Evolutionary conservation across 2,888 invertebrate genomes (phyloP).

Genomic region (Graphium colonna): DNA sequence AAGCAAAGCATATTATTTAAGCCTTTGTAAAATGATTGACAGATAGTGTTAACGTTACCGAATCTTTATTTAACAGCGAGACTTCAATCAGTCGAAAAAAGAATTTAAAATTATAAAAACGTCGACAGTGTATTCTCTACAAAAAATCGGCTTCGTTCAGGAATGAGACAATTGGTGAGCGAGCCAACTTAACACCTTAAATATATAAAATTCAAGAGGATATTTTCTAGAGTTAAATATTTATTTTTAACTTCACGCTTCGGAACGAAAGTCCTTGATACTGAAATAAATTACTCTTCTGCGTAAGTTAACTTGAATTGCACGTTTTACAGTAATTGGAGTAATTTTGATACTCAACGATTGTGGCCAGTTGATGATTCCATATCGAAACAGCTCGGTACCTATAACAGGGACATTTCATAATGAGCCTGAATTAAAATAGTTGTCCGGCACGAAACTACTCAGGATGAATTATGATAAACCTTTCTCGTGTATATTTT

Average conservation of each 20-base stretch:
- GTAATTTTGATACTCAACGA: not conserved
- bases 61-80: too few species aligned
- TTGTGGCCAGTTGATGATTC: not conserved
- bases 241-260: not conserved
- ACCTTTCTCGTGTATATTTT: too few species aligned
- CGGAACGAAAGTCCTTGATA: not conserved
- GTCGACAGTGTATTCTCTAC: too few species aligned
- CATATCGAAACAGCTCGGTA: slow-evolving; percentile 1
- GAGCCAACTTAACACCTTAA: not conserved
- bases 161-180: too few species aligned
- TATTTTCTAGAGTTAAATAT: not conserved
- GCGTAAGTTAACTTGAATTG: not conserved
- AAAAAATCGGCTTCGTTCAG: too few species aligned
- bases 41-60: too few species aligned
- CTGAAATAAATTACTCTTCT: too few species aligned
- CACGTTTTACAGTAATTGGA: not conserved
- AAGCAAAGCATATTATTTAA: too few species aligned
- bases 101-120: too few species aligned
- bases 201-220: not conserved
- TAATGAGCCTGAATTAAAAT: slow-evolving; percentile 10
- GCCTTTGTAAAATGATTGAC: too few species aligned
- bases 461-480: not conserved
- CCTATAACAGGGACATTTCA: slow-evolving; percentile 1
- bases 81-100: too few species aligned
- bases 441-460: slow-evolving; percentile 3